Base-by-base conservation (phyloP, 35 echinoderm and acorn worm genomes). In the Heliocidaris erythrogramma region DNA sequence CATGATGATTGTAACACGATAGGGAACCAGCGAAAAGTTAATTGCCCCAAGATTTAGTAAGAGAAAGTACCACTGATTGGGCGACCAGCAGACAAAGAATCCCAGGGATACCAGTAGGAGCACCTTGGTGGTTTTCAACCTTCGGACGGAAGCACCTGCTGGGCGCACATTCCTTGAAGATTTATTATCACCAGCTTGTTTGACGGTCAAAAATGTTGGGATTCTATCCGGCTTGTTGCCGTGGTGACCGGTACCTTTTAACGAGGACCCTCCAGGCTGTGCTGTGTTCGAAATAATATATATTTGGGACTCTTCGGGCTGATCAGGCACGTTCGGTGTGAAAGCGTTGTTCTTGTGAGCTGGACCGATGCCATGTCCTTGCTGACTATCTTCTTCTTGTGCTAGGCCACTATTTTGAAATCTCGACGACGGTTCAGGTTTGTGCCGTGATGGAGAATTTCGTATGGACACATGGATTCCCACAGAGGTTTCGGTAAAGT, bases 61-160 rank as follows among this genome's bases (percentile, higher is more conserved):
- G 21, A 94, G 48, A 52, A 94, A 94, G 9, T 86, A 52, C 85
- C 84, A 52, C 65, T 94, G 94, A 88, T 94, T 94, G 30, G 94
- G 94, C 8, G 94, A 86, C 94, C 94, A 94, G 94, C 94, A 94
- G 85, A 94, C 49, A 47, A 94, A 88, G 94, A 49, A 94, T 12
- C 48, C 94, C 2, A 92, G 18, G 13, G 91, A 59, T 2, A 92
- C 91, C 18, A 92, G 13, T 12, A 92, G 30, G 5, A 92, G 47
- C 11, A 92, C 91, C 24, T 92, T 92, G 47, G 91, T 92, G 48
- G 50, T 92, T 5, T 92, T 92, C 31, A 92, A 14, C 31, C 91
- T 12, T 12, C 91, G 29, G 29, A 89, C 87, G 3, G 87, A 89
- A n/a, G 87, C 87, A 27, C 87, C 87, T 13, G 31, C 87, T 9